Evolutionary conservation across 1,140 invertebrate genomes (phyloP), one percentile per base, ranked within the genome.

Genomic region (Lasioglossum baleicum): DNA sequence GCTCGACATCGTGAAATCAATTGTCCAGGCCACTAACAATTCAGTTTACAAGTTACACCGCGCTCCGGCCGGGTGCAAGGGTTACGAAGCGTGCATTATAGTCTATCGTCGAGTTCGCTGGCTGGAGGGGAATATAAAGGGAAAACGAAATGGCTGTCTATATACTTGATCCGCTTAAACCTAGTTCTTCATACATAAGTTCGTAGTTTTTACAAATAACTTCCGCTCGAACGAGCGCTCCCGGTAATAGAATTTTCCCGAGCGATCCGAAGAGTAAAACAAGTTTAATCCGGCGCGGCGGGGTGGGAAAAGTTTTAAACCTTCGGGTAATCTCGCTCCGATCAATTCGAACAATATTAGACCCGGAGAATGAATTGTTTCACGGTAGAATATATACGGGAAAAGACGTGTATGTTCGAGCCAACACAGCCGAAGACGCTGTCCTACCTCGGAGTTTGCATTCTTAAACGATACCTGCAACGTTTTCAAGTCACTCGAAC

Each of bases 241-340:
- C 8, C 26, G 35, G 44, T 71, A 79, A 79, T 73, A 48, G 76
- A 79, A 79, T 79, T 73, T 78, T 61, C 44, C 61, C 40, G 35
- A 56, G 0, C 51, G 68, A 56, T 64, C 35, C 48, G 13, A 1
- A 7, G 13, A n/a, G 40, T 17, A 22, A 73, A 73, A 66, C 76
- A 79, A 79, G 35, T 79, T 79, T 73, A 79, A 79, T 79, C 70
- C 70, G 8, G 1, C 4, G 17, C 17, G n/a, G 56, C 5, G 13
- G 8, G 44, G 44, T 2, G 51, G 3, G 15, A 48, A 56, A 79
- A 79, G 60, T 79, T 79, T 73, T 66, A 79, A 79, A 79, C 73
- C 69, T 73, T 65, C 70, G 11, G 61, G 61, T 79, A 79, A 79
- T 79, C 76, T 79, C 22, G 20, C 26, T 20, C 42, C 26, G 44